These are phyloP conservation scores for Oikopleura dioica DNA, from an alignment of 23 tunicate genomes.

Conservation along the genomic window DNA sequence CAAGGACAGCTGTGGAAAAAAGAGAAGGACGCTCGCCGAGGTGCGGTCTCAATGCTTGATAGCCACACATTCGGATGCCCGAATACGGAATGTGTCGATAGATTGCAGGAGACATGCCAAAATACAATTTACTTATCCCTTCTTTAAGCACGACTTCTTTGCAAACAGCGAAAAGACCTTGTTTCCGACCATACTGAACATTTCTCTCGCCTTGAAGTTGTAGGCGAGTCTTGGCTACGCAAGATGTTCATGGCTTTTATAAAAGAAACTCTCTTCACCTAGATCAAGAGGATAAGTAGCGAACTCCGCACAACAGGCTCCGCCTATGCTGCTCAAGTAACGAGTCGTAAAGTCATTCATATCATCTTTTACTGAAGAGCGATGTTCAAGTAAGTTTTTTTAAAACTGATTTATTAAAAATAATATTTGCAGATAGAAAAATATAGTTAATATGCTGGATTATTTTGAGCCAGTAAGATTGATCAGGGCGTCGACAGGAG, in stretches of 20 bases:
- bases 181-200: not conserved
- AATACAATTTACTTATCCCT: not conserved
- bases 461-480: no score
- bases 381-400: no score
- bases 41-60: not conserved
- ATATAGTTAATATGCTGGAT: no score
- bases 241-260: no score
- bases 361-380: no score
- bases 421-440: no score
- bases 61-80: not conserved
- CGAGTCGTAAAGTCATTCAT: no score
- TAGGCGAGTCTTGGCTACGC: no score
- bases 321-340: no score
- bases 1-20: slow-evolving; percentile 8
- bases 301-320: no score
- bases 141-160: slow-evolving; percentile 30
- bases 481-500: no score
- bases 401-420: no score
- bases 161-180: slow-evolving; percentile 37
- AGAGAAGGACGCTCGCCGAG: not conserved
- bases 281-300: not conserved
- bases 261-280: not conserved
- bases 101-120: not conserved
- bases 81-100: not conserved
- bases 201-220: not conserved